Evolutionary conservation across 2,113 vertebrate genomes (phyloP), one percentile per base, ranked within the genome.

Genomic region (Litocranius walleri): DNA sequence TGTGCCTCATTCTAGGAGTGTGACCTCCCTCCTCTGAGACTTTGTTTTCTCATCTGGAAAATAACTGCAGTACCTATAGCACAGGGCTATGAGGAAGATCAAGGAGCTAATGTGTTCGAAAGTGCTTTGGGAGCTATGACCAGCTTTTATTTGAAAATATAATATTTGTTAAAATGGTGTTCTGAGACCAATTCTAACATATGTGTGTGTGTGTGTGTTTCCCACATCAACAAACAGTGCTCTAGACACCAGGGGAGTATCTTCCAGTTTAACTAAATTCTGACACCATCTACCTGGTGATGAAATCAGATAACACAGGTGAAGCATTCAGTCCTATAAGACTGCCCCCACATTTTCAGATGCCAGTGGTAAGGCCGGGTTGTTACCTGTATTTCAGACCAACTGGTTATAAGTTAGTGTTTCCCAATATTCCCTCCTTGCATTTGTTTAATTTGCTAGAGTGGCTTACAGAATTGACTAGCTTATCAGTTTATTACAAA

Each of bases 71-170:
- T 87, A 19, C 14, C 19, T 36, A 27, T 45, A 56, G 16, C 43
- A 12, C 7, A 23, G 64, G 36, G 40, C 15, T 64, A 10, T 50
- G 30, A 4, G 33, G 80, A 45, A 89, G 56, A 94, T 88, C 67
- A 84, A 94, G 59, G 56, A 94, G 77, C 45, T n/a, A 45, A 54
- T 80, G 48, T 29, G 19, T 43, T 12, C 87, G 52, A 80, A 74
- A 8, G 52, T 90, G 62, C 81, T 83, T 78, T 56, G 94, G 85
- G 77, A 93, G 64, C 27, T 25, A 27, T n/a, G 62, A 71, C 23
- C 8, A 77, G 59, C 54, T 97, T 88, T 85, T 95, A 36, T 56
- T 56, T 83, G 81, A 83, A 83, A 83, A 56, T 83, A n/a, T 83
- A 56, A 83, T 82, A 36, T 25, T 48, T 12, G 56, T 56, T 74